A percentile compares a stretch with the other conserved stretches of the same genome.
Conservation (phyloP, 2,888 invertebrate species). For the Drosophila affinis region DNA sequence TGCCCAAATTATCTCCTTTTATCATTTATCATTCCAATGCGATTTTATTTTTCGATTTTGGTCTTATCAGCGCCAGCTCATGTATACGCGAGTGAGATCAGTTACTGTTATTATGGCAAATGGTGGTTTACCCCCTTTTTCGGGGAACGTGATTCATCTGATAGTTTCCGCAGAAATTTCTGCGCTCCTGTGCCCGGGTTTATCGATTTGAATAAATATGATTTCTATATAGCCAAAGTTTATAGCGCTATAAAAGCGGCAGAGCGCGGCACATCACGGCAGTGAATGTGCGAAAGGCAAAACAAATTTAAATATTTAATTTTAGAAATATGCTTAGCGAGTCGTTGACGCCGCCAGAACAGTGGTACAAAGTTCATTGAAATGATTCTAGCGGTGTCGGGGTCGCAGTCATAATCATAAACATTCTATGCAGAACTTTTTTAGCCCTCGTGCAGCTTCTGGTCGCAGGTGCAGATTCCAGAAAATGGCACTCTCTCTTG, state of each 20-base stretch:
- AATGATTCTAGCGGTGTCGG: neutral
- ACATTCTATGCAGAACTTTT: neutral
- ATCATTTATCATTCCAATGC: slow-evolving; percentile 41
- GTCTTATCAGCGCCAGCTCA: slow-evolving; percentile 50
- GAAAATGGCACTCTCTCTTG: neutral
- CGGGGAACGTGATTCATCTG: slow-evolving; percentile 52
- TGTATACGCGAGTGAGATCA: slow-evolving; percentile 41
- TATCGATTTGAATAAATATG: slow-evolving; percentile 44
- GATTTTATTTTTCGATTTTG: neutral
- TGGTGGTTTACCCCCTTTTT: slow-evolving; percentile 52
- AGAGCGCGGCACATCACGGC: slow-evolving; percentile 47
- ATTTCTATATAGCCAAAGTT: slow-evolving; percentile 45
- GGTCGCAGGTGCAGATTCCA: neutral
- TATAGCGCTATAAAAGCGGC: slow-evolving; percentile 48
- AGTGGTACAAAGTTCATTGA: slow-evolving; percentile 33
- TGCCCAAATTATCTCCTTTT: slow-evolving; percentile 41
- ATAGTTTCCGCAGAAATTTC: slow-evolving; percentile 50
- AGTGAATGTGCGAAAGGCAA: slow-evolving; percentile 53
- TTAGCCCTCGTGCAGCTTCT: neutral
- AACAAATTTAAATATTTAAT: slow-evolving; percentile 74
- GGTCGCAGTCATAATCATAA: neutral
- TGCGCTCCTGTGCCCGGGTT: slow-evolving; percentile 9
- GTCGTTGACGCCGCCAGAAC: slow-evolving; percentile 65
- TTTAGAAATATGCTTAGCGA: slow-evolving; percentile 57
- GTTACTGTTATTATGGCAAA: slow-evolving; percentile 15